A percentile compares a stretch with the other conserved stretches of the same genome.
phyloP scores from a whole-genome alignment of 92 coral and sea anemone species.

The Phymanthus crucifer region DNA sequence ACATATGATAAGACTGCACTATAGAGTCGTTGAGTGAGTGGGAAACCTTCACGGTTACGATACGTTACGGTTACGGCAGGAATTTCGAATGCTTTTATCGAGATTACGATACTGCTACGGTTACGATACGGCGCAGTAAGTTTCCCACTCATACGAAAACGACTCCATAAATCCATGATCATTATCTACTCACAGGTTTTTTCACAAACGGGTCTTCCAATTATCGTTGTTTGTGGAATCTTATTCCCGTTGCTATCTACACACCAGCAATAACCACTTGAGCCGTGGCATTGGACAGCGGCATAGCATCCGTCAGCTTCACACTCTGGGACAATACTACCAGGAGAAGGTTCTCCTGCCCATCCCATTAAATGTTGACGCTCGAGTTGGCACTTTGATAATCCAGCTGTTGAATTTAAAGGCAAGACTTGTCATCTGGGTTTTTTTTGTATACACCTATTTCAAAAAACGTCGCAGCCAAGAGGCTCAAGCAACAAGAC shows the following conservation, averaged over 20 bases:
- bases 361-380: conserved; percentile 70
- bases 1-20: too few relatives aligned
- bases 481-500: too few relatives aligned
- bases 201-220: conserved; percentile 71
- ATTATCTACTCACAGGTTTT: conserved; percentile 51
- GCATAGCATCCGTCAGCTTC: conserved; percentile 76
- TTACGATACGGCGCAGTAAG: too few relatives aligned
- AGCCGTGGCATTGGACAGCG: conserved; percentile 69
- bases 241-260: conserved; percentile 79
- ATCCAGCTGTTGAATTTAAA: conserved; percentile 56
- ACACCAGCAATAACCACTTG: conserved; percentile 91
- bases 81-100: too few relatives aligned
- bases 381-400: conserved; percentile 70
- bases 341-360: conserved; percentile 67
- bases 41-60: too few relatives aligned
- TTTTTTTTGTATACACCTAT: too few relatives aligned
- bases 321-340: conserved; percentile 77
- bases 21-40: too few relatives aligned
- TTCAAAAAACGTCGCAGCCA: too few relatives aligned
- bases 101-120: too few relatives aligned
- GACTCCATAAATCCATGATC: too few relatives aligned
- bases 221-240: conserved; percentile 64
- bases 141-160: too few relatives aligned
- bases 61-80: too few relatives aligned
- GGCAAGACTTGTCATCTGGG: not conserved